Percentiles rank a stretch among this genome's conserved stretches.
Evolutionary conservation across 2,797 vertebrate species (phyloP).

Genomic region (Orientallactaga sibirica): DNA sequence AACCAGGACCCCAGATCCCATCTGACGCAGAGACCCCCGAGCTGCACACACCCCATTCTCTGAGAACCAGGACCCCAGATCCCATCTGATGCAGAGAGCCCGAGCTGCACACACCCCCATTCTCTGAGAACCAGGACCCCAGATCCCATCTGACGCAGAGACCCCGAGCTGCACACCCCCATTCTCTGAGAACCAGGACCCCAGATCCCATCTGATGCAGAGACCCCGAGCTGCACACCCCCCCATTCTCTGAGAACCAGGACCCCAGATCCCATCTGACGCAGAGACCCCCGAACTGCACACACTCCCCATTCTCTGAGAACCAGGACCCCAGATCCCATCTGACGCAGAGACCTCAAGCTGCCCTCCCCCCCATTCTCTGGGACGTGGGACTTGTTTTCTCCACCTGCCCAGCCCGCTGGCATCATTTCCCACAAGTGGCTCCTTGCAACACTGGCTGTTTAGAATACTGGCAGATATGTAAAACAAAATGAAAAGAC

Average conservation of each 20-base stretch:
- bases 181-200: background rate
- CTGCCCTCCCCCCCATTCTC: background rate
- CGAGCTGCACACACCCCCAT: too few species aligned
- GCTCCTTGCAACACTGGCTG: background rate
- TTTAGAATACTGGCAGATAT: conserved; percentile 33
- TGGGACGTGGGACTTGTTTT: background rate
- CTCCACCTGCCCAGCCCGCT: background rate
- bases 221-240: too few species aligned
- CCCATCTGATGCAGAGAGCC: background rate
- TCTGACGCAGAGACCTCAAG: too few species aligned
- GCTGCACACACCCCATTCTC: too few species aligned
- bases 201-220: background rate
- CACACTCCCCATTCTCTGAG: too few species aligned
- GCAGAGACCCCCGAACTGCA: background rate
- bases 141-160: background rate
- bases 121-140: background rate
- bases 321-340: too few species aligned
- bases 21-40: background rate
- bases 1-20: background rate
- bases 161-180: too few species aligned
- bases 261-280: background rate
- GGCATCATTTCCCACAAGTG: background rate
- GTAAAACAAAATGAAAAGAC: conserved; percentile 41
- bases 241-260: background rate
- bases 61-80: background rate